Conservation (phyloP, 1,140 invertebrate genomes). For the Meloidogyne chitwoodi region DNA sequence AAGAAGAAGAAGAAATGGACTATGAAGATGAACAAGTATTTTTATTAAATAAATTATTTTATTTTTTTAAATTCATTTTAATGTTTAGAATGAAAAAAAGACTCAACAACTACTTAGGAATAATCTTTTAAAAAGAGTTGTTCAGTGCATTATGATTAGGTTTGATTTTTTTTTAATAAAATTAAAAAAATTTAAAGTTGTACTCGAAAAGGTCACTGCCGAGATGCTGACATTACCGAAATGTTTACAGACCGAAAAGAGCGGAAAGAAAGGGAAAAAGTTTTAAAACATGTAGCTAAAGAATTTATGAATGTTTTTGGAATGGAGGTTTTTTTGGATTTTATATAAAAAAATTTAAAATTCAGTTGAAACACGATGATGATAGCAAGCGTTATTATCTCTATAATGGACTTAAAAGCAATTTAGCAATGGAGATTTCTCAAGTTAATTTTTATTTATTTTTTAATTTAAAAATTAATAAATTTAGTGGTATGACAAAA, state of each 20-base stretch:
- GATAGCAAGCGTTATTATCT: background rate
- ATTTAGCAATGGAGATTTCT: background rate
- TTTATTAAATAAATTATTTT: background rate
- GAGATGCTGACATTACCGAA: constrained; percentile 8
- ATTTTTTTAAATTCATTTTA: background rate
- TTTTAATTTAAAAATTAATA: background rate
- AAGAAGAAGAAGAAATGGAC: background rate
- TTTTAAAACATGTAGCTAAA: background rate
- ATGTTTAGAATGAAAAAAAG: background rate
- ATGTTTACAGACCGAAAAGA: constrained; percentile 2
- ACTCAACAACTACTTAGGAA: background rate
- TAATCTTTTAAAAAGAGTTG: background rate
- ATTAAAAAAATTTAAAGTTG: background rate
- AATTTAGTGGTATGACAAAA: background rate
- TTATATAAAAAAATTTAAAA: background rate
- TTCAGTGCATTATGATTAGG: background rate
- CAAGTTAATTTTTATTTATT: background rate
- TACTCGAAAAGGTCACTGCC: background rate
- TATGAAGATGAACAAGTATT: background rate
- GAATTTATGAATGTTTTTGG: constrained; percentile 6
- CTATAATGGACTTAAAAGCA: background rate
- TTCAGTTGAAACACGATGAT: background rate
- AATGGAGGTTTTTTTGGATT: background rate
- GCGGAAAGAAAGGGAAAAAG: background rate
- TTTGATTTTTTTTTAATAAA: background rate